Evolutionary conservation across 2,888 invertebrate species (phyloP).

Genomic region (Salpingus planirostris): DNA sequence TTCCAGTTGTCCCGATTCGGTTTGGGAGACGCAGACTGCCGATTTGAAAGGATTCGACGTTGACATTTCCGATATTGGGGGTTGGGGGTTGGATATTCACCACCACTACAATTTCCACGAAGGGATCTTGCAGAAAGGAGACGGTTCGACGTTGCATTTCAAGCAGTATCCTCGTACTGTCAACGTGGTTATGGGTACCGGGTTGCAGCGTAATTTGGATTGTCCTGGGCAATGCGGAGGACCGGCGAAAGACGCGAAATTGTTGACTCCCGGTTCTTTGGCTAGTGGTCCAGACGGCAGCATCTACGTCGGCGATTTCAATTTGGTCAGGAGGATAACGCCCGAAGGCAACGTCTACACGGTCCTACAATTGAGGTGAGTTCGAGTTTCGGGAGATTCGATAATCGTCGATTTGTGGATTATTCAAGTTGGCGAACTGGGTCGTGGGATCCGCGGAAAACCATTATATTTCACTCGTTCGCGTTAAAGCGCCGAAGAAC

Average conservation of each 20-base stretch:
- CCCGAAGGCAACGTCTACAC: slow-evolving; percentile 86
- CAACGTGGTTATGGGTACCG: slow-evolving; percentile 87
- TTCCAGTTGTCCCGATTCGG: slow-evolving; percentile 71
- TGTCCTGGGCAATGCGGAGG: slow-evolving; percentile 85
- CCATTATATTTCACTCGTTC: too few species aligned
- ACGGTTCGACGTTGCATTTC: slow-evolving; percentile 85
- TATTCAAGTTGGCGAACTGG: too few species aligned
- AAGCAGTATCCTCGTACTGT: slow-evolving; percentile 87
- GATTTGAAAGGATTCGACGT: slow-evolving; percentile 89
- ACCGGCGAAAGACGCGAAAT: slow-evolving; percentile 73
- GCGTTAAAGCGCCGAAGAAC: too few species aligned
- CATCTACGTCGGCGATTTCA: slow-evolving; percentile 94
- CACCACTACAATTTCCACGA: slow-evolving; percentile 99
- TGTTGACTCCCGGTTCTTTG: slow-evolving; percentile 88
- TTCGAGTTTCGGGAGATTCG: slow-evolving; percentile 11
- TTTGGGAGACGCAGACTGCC: slow-evolving; percentile 94
- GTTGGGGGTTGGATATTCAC: slow-evolving; percentile 96
- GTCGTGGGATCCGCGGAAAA: too few species aligned
- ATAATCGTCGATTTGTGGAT: not conserved
- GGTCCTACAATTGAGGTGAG: slow-evolving; percentile 75
- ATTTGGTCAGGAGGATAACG: slow-evolving; percentile 82
- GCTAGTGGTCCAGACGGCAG: slow-evolving; percentile 95
- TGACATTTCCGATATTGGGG: slow-evolving; percentile 92
- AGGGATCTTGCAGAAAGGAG: slow-evolving; percentile 92
- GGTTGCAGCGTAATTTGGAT: slow-evolving; percentile 73